Percentiles rank a stretch among this genome's conserved stretches.
phyloP scores from a whole-genome alignment of 2,797 vertebrate species.

The Pipistrellus pipistrellus region DNA sequence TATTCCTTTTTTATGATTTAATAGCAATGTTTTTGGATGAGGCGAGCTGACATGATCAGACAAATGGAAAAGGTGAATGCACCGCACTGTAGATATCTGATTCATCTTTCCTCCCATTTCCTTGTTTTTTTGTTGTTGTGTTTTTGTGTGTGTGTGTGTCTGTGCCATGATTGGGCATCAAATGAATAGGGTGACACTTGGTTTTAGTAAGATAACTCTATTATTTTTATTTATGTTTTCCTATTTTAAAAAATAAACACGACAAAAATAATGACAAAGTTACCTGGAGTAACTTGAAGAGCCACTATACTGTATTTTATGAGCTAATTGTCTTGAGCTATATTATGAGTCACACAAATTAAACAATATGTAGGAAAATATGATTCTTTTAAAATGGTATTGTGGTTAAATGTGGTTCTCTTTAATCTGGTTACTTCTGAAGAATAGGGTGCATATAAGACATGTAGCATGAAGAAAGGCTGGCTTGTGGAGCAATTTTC shows the following conservation, averaged over 20 bases:
- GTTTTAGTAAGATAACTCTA: conserved; percentile 76
- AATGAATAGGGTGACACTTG: conserved; percentile 75
- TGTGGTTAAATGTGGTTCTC: background rate
- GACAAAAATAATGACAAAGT: conserved; percentile 80
- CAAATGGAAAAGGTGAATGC: conserved; percentile 85
- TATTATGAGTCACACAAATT: conserved; percentile 80
- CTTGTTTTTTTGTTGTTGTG: conserved; percentile 63
- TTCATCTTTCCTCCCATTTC: conserved; percentile 56
- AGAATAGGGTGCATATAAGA: background rate
- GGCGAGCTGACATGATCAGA: conserved; percentile 85
- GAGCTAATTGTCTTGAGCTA: conserved; percentile 79
- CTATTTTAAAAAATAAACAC: conserved; percentile 81
- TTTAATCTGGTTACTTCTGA: conserved; percentile 10
- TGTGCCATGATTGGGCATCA: conserved; percentile 71
- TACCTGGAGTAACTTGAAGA: conserved; percentile 80
- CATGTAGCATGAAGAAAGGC: background rate
- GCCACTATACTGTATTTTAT: conserved; percentile 63
- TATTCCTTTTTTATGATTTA: conserved; percentile 85
- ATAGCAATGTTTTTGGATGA: conserved; percentile 83
- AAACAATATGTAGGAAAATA: conserved; percentile 72
- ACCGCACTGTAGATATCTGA: conserved; percentile 65
- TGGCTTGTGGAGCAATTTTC: background rate
- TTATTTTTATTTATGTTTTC: conserved; percentile 84
- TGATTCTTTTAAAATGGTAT: conserved; percentile 74
- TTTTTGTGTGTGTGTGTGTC: background rate